Evolutionary conservation across 2,797 vertebrate species (phyloP).

Genomic region (Peromyscus attwateri): DNA sequence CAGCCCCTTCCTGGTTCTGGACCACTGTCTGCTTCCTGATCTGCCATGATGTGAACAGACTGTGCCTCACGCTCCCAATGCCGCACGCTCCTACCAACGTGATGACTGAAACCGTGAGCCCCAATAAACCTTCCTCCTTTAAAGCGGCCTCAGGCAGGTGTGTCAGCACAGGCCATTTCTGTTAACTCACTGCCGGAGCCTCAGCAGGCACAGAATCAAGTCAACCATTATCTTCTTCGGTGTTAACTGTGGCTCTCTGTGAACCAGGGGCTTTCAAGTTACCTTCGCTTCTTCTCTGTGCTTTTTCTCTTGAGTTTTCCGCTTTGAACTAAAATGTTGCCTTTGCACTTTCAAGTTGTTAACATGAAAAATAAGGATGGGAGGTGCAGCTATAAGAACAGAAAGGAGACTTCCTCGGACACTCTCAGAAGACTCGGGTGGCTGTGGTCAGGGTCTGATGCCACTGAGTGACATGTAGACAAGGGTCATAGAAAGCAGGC

Average conservation of each 20-base stretch:
- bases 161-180: not conserved
- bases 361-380: not conserved
- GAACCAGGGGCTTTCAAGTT: not conserved
- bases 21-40: not conserved
- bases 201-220: not conserved
- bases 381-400: not conserved
- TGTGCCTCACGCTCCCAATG: not conserved
- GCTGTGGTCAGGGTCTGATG: not conserved
- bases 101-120: not conserved
- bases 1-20: not conserved
- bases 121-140: no score
- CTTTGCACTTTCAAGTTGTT: conserved; percentile 57
- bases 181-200: not conserved
- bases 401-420: not conserved
- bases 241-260: not conserved
- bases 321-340: not conserved
- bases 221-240: not conserved
- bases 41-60: not conserved
- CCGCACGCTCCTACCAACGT: no score
- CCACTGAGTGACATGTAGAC: not conserved
- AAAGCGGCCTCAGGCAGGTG: not conserved
- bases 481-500: not conserved
- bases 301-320: conserved; percentile 52
- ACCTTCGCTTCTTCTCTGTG: not conserved
- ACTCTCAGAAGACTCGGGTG: not conserved